Evolutionary conservation across 2,113 vertebrate species (phyloP), one percentile per base, ranked within the genome.

Genomic region (Lynx canadensis): DNA sequence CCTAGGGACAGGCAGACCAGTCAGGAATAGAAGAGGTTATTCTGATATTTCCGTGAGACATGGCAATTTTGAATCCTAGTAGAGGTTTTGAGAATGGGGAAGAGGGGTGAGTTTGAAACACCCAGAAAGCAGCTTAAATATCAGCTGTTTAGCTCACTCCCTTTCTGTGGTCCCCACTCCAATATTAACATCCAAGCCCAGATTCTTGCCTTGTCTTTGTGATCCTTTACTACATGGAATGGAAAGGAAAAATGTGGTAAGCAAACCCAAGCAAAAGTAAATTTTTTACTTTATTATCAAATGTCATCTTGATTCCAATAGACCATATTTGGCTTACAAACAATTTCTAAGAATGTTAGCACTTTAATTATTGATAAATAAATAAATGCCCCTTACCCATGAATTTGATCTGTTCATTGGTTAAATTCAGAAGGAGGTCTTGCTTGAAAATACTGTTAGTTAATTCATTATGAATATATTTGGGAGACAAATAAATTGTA

Each of bases 281-380:
- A 79, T 33, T 65, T 91, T 69, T 85, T 48, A 84, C 74, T 89
- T 91, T 89, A 69, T 52, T 85, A 96, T 78, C n/a, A 78, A 74
- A 38, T 33, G 15, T 12, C n/a, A 4, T 52, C 3, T 7, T 95
- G 52, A 10, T 48, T 82, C 52, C 33, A 57, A 15, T 71, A 55
- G 60, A 79, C 4, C 45, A 80, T 86, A 88, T 80, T 80, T 92
- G 89, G 50, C 15, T 79, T 82, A 82, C 4, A 57, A 60, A 60
- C 33, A n/a, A 15, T 74, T 90, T 96, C 92, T 87, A 86, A 95
- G 41, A 86, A 66, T 19, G 48, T 55, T 81, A 55, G 12, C 23
- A 57, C 14, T 87, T 95, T 84, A 87, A 84, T 76, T 38, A 31
- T 60, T 48, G 52, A 69, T 78, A n/a, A 89, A 66, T 36, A 78